phyloP scores from a whole-genome alignment of 2,888 invertebrate species.

The Allolobophora icterica region DNA sequence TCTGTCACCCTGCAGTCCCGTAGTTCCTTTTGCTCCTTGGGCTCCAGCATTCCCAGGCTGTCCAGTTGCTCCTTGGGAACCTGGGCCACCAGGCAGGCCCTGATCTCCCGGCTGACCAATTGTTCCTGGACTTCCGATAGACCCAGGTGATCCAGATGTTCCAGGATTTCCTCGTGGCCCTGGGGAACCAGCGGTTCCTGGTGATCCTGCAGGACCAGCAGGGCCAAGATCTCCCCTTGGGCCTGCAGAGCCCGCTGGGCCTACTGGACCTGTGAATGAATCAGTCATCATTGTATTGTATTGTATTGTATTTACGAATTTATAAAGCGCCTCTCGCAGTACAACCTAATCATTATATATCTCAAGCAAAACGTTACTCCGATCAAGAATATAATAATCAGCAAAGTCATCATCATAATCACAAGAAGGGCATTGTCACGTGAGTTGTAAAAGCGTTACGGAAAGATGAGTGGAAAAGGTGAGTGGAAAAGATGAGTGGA shows the following conservation, averaged over 20 bases:
- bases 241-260: conserved; percentile 33
- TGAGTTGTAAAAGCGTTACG: too few relatives aligned
- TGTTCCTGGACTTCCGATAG: conserved; percentile 23
- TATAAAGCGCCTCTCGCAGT: too few relatives aligned
- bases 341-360: too few relatives aligned
- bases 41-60: conserved; percentile 32
- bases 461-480: too few relatives aligned
- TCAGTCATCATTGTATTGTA: neutral
- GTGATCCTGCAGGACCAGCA: conserved; percentile 36
- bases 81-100: conserved; percentile 36
- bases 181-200: conserved; percentile 39
- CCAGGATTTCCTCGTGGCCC: conserved; percentile 44
- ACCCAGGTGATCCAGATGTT: conserved; percentile 32
- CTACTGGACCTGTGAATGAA: conserved; percentile 33
- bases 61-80: conserved; percentile 40
- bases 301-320: too few relatives aligned
- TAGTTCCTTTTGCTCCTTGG: conserved; percentile 33
- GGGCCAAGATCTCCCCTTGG: conserved; percentile 35
- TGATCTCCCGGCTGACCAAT: conserved; percentile 33
- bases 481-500: too few relatives aligned
- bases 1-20: conserved; percentile 30
- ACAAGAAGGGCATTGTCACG: too few relatives aligned
- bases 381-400: neutral
- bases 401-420: too few relatives aligned
- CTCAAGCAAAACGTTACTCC: neutral